Percentiles rank a stretch among this genome's conserved stretches.
Conservation (phyloP, 2,888 invertebrate genomes). For the Oegoconia quadripuncta region DNA sequence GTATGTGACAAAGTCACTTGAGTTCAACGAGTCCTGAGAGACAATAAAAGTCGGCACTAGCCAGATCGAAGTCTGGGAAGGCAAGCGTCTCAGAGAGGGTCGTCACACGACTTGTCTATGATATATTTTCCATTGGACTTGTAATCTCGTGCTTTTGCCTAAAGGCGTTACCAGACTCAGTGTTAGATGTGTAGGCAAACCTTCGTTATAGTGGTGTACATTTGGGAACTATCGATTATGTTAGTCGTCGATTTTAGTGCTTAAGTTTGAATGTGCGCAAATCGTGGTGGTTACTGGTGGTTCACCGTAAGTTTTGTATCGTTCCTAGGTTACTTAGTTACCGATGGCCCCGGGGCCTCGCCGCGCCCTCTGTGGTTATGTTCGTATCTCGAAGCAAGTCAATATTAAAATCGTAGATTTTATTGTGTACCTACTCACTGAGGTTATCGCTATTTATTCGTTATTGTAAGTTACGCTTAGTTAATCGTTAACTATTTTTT, state of each 20-base stretch:
- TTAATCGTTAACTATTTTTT: constrained; percentile 33
- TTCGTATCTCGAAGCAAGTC: constrained; percentile 53
- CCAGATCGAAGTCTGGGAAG: constrained; percentile 42
- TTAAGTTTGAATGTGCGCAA: constrained; percentile 67
- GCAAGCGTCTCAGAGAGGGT: constrained; percentile 33
- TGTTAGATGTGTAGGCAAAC: constrained; percentile 37
- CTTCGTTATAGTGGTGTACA: constrained; percentile 38
- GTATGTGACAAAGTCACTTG: constrained; percentile 39
- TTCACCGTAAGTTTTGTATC: constrained; percentile 43
- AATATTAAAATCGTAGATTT: constrained; percentile 44
- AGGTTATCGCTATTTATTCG: constrained; percentile 63
- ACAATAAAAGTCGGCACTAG: constrained; percentile 40
- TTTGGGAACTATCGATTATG: constrained; percentile 43
- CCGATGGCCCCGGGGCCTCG: constrained; percentile 34
- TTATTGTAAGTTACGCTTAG: constrained; percentile 43
- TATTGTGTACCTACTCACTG: constrained; percentile 39
- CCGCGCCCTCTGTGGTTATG: constrained; percentile 65
- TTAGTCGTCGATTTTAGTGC: constrained; percentile 52
- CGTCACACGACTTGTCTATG: constrained; percentile 41
- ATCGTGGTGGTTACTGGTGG: constrained; percentile 68
- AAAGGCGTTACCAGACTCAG: constrained; percentile 38
- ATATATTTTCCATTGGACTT: constrained; percentile 46
- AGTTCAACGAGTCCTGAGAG: constrained; percentile 29
- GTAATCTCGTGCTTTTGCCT: constrained; percentile 53
- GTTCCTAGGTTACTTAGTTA: constrained; percentile 64